Percentiles rank a stretch among this genome's conserved stretches.
phyloP scores from a whole-genome alignment of 2,888 invertebrate species.

The Monochamus alternatus region DNA sequence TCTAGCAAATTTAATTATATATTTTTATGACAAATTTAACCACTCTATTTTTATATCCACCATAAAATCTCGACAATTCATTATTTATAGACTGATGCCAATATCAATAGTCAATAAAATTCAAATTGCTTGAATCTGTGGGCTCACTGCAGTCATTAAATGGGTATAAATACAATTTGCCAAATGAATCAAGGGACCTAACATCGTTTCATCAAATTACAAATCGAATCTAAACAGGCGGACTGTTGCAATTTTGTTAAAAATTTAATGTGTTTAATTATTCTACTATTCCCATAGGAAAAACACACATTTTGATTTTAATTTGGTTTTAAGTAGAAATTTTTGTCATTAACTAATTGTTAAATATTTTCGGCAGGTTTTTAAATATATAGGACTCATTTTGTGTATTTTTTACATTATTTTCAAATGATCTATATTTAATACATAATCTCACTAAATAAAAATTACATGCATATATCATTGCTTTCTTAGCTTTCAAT shows the following conservation, averaged over 20 bases:
- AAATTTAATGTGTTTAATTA: neutral
- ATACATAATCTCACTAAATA: too few species aligned
- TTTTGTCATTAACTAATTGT: too few species aligned
- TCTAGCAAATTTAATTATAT: too few species aligned
- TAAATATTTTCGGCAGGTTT: too few species aligned
- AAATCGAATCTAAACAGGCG: neutral
- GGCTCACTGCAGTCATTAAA: slow-evolving; percentile 1
- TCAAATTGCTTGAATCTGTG: neutral
- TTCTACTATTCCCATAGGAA: too few species aligned
- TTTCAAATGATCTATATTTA: too few species aligned
- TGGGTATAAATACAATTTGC: neutral
- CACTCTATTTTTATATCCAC: neutral
- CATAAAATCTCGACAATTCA: neutral
- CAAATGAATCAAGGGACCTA: slow-evolving; percentile 4
- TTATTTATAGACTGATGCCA: neutral
- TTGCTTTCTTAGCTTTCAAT: too few species aligned
- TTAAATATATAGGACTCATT: too few species aligned
- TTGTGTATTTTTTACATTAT: too few species aligned
- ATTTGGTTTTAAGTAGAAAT: too few species aligned
- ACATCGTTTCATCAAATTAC: neutral
- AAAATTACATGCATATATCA: too few species aligned
- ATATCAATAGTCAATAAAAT: neutral
- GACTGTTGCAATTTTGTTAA: neutral
- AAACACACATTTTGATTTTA: too few species aligned
- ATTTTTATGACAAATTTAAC: neutral